phyloP scores from a whole-genome alignment of 2,113 vertebrate species.

The Antigone vipio region DNA sequence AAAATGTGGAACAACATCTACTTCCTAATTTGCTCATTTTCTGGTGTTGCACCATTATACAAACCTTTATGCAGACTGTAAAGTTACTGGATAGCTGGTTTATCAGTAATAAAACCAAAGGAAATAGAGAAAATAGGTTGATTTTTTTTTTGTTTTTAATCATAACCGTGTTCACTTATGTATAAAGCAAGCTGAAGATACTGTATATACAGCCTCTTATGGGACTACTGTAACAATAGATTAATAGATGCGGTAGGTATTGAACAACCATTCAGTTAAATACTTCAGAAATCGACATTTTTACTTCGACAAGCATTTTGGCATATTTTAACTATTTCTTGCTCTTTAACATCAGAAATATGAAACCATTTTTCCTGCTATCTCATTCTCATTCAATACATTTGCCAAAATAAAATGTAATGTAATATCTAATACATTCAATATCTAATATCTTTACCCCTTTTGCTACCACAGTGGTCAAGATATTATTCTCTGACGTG shows the following conservation, averaged over 20 bases:
- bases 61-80: neutral
- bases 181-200: neutral
- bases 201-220: neutral
- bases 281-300: neutral
- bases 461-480: neutral
- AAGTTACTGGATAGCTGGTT: neutral
- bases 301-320: neutral
- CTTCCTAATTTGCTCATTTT: neutral
- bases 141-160: neutral
- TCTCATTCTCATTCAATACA: neutral
- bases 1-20: neutral
- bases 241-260: too few species aligned
- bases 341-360: neutral
- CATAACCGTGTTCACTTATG: neutral
- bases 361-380: neutral
- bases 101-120: neutral
- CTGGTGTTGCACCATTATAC: neutral
- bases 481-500: neutral
- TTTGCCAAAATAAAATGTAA: neutral
- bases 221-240: neutral
- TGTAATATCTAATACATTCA: neutral
- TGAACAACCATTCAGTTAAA: neutral
- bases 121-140: neutral
- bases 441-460: neutral
- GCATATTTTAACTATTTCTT: neutral